A percentile compares a stretch with the other conserved stretches of the same genome.
These are phyloP conservation scores for Erpornis zantholeuca DNA, from an alignment of 2,113 vertebrate genomes.

Conservation along the genomic window DNA sequence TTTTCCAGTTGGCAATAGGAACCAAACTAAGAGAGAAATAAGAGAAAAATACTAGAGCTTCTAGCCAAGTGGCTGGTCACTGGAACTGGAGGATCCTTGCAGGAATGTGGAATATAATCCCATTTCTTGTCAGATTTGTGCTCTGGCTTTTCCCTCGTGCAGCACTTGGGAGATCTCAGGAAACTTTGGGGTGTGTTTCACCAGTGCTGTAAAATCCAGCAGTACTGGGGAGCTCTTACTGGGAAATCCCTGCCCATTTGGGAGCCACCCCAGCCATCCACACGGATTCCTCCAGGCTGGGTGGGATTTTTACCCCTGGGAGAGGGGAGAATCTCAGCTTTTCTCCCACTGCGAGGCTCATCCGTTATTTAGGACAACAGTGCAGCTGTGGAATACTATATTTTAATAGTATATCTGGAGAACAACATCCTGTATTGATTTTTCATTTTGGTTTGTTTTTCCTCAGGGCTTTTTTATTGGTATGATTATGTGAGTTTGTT, in stretches of 20 bases:
- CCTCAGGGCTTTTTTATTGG: conserved; percentile 64
- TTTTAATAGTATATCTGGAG: conserved; percentile 39
- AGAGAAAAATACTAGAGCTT: neutral
- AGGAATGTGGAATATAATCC: neutral
- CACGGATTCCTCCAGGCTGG: accelerated
- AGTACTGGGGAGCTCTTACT: accelerated
- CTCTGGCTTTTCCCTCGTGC: neutral
- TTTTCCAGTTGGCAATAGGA: neutral
- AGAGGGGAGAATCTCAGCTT: neutral
- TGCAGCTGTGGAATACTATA: neutral
- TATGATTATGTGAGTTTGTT: conserved; percentile 57
- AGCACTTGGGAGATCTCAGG: neutral
- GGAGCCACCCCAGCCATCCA: accelerated
- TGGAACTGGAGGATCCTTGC: neutral
- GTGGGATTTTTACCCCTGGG: accelerated
- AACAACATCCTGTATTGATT: conserved; percentile 55
- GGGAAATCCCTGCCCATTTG: neutral
- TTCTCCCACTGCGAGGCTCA: neutral
- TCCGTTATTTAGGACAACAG: neutral
- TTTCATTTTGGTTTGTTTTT: conserved; percentile 67
- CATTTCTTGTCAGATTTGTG: neutral
- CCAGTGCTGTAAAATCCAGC: accelerated
- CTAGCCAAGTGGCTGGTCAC: neutral
- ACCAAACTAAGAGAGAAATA: neutral
- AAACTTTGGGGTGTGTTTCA: neutral